These are phyloP conservation scores for Pachyrhynchus sulphureomaculatus DNA, from an alignment of 1,140 invertebrate species.

Conservation along the genomic window DNA sequence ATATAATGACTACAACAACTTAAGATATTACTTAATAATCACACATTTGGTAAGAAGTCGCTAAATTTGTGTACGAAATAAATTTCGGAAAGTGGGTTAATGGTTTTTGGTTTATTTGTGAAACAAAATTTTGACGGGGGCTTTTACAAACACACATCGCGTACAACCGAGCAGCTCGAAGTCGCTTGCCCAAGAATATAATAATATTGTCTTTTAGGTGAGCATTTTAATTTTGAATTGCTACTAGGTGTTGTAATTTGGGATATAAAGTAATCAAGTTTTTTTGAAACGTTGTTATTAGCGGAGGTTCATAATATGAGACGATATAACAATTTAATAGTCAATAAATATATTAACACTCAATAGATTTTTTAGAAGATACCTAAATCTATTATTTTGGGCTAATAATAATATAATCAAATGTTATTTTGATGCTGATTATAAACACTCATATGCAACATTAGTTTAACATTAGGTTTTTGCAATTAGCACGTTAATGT, in stretches of 20 bases:
- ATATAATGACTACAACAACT: constrained; percentile 11
- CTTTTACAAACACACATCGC: neutral
- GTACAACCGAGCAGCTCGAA: neutral
- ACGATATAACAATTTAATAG: too few relatives aligned
- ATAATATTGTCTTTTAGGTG: neutral
- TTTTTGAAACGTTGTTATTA: too few relatives aligned
- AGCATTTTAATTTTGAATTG: neutral
- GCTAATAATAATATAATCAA: too few relatives aligned
- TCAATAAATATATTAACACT: too few relatives aligned
- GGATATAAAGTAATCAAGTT: too few relatives aligned
- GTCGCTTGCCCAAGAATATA: neutral
- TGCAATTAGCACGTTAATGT: too few relatives aligned
- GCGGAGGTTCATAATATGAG: too few relatives aligned
- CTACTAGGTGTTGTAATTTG: neutral
- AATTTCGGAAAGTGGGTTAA: constrained; percentile 23
- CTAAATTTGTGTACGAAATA: constrained; percentile 25
- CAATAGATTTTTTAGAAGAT: too few relatives aligned
- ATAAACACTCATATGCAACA: too few relatives aligned
- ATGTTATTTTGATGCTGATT: too few relatives aligned
- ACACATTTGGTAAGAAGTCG: constrained; percentile 26
- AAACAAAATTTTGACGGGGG: constrained; percentile 24
- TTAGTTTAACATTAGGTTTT: too few relatives aligned
- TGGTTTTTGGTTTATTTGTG: constrained; percentile 27
- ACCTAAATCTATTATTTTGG: too few relatives aligned
- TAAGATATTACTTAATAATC: constrained; percentile 19